Percentiles rank a stretch among this genome's conserved stretches.
phyloP scores from a whole-genome alignment of 2,113 vertebrate species.

The Brachypodius melanocephalos region DNA sequence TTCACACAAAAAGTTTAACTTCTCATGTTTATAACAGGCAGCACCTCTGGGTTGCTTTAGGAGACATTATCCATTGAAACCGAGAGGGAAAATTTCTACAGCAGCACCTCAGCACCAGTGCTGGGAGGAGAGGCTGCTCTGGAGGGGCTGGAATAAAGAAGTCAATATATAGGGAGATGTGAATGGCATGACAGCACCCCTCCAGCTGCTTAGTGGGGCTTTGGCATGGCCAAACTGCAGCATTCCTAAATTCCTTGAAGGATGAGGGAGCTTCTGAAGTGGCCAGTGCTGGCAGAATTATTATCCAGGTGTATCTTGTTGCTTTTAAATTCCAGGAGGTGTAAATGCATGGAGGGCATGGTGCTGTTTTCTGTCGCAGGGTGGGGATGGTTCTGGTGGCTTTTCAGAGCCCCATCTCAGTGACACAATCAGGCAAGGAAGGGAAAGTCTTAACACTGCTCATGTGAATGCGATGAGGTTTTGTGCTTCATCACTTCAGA shows the following conservation, averaged over 20 bases:
- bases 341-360: background rate
- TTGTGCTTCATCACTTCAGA: background rate
- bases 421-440: background rate
- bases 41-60: background rate
- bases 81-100: background rate
- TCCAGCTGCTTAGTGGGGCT: background rate
- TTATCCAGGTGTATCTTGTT: background rate
- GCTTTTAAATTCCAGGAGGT: background rate
- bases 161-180: accelerated
- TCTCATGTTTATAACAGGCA: too few relatives aligned
- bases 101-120: accelerated
- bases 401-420: background rate
- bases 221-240: background rate
- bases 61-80: background rate
- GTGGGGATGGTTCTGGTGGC: background rate
- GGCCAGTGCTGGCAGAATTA: background rate
- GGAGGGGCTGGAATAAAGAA: background rate
- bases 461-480: background rate
- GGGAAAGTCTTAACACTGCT: background rate
- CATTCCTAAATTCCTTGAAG: background rate
- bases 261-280: background rate
- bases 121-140: background rate
- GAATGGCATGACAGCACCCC: background rate
- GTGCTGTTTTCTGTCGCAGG: background rate
- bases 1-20: too few relatives aligned